phyloP scores from a whole-genome alignment of 2,888 invertebrate genomes.

The Lithophane socia region DNA sequence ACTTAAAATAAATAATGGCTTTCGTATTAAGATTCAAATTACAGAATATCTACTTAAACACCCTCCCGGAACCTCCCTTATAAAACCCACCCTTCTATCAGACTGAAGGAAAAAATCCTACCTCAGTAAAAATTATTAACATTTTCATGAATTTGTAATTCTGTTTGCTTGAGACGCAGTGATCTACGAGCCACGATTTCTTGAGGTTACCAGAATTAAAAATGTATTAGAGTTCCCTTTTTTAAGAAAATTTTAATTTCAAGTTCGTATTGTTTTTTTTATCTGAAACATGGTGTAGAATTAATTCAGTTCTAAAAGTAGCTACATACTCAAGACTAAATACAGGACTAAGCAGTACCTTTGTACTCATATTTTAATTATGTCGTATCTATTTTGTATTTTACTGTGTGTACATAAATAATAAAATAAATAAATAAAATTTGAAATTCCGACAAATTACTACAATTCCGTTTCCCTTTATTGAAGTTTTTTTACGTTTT shows the following conservation, averaged over 20 bases:
- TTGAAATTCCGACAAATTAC: not conserved
- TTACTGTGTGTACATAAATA: no score
- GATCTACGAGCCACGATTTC: constrained; percentile 72
- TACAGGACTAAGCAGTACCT: no score
- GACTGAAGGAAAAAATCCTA: constrained; percentile 73
- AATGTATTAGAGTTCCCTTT: constrained; percentile 68
- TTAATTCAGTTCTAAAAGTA: not conserved
- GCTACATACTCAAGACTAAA: not conserved
- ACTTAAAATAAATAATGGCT: constrained; percentile 87
- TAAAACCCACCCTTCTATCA: constrained; percentile 81
- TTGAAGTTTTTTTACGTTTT: not conserved
- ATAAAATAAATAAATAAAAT: not conserved
- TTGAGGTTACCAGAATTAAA: constrained; percentile 71
- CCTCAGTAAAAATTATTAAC: constrained; percentile 84
- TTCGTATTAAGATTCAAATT: constrained; percentile 87
- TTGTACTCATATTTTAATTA: no score
- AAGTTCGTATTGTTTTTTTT: constrained; percentile 33
- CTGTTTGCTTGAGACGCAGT: constrained; percentile 74
- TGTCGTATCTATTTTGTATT: no score
- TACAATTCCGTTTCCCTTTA: not conserved
- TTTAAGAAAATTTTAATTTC: constrained; percentile 54
- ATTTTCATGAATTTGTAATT: constrained; percentile 84
- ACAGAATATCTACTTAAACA: constrained; percentile 83
- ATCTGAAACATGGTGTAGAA: not conserved
- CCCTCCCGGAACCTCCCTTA: constrained; percentile 72